Conservation (phyloP, 2,113 vertebrate genomes). For the Anarhynchus alexandrinus region DNA sequence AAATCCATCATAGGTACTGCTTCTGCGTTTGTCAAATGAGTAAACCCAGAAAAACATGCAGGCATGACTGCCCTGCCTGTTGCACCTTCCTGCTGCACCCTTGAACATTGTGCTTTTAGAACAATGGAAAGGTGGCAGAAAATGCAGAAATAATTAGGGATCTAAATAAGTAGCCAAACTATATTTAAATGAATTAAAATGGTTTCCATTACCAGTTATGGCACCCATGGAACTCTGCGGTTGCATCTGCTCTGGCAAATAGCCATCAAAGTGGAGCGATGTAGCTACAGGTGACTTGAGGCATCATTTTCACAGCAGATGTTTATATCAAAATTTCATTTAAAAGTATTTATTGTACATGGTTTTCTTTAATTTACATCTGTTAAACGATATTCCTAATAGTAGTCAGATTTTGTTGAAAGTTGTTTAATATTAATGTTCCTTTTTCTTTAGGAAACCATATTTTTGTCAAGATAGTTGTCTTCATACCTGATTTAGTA, state of each 20-base stretch:
- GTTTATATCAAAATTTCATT: neutral
- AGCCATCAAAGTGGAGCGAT: neutral
- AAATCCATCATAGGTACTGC: neutral
- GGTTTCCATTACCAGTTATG: neutral
- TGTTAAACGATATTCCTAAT: neutral
- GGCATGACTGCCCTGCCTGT: neutral
- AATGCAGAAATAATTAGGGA: neutral
- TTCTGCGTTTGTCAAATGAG: neutral
- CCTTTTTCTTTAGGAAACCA: neutral
- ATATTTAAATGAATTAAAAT: neutral
- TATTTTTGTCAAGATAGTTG: slow-evolving; percentile 39
- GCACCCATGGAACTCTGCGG: neutral
- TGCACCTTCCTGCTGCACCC: neutral
- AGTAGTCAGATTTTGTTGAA: neutral
- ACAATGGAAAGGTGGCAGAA: neutral
- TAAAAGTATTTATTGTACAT: neutral
- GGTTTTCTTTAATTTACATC: neutral
- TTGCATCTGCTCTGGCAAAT: neutral
- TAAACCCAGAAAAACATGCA: neutral
- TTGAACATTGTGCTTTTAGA: neutral
- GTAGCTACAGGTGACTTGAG: neutral
- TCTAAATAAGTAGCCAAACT: neutral
- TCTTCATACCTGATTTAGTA: slow-evolving; percentile 13
- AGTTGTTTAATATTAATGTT: slow-evolving; percentile 30
- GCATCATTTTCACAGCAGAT: slow-evolving; percentile 14